Base-by-base conservation (phyloP, 2,888 invertebrate genomes). In the Eurytoma adleriae region DNA sequence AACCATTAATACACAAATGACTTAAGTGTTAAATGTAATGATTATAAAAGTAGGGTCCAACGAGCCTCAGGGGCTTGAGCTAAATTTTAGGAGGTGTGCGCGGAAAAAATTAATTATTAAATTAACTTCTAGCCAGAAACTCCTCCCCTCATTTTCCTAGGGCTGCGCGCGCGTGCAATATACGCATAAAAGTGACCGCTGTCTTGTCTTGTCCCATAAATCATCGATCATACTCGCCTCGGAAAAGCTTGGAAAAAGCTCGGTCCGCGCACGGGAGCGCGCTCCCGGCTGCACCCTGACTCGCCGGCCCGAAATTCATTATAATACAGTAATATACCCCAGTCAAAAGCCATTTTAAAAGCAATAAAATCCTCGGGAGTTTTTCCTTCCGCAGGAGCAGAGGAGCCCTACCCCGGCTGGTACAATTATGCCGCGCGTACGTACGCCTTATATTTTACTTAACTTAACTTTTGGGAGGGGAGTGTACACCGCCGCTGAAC, bases 271-370 rank as follows among this genome's bases (percentile, higher is more conserved):
- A 18, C 40, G 40, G 40, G 59, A 18, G 48, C 24, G 24, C 24
- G 69, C 30, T 20, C 30, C 13, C 62, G 30, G 27, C 27, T 14
- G 62, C 62, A 40, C 10, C 24, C 5, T n/a, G 10, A 40, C n/a
- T 16, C 48, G 18, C 5, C 30, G 54, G 61, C 64, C 72, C 40
- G 71, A 27, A 61, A 61, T 30, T 4, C 7, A 7, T 30, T 18
- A 24, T 61, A 64, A 16, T 18, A n/a, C 56, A 48, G 24, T 61
- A 61, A 71, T 71, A 71, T 24, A 48, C 24, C 73, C 20, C 24
- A 14, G 52, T 14, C 62, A 62, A 72, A 72, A 64, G 62, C 72
- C 20, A 73, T 73, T 64, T 64, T 73, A 64, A 73, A 64, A 73
- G 54, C 20, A 30, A n/a, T 54, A 54, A 54, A 54, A 54, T 54